Percentiles rank a stretch among this genome's conserved stretches.
These are phyloP conservation scores for Coendou prehensilis DNA, from an alignment of 2,797 vertebrate genomes.

Conservation along the genomic window DNA sequence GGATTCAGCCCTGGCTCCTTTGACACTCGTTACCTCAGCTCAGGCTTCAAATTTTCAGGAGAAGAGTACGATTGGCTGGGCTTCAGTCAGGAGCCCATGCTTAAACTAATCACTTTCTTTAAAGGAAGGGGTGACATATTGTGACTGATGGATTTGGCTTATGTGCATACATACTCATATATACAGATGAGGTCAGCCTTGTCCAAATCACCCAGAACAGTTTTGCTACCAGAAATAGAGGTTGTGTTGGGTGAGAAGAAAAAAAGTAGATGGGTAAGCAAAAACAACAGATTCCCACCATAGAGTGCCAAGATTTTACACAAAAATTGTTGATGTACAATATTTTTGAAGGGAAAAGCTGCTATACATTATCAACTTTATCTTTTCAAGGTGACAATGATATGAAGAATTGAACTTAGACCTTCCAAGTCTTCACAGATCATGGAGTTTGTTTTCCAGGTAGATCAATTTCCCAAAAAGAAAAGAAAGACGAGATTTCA, in stretches of 20 bases:
- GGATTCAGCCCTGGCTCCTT: constrained; percentile 27
- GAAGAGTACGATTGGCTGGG: neutral
- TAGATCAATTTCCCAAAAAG: constrained; percentile 63
- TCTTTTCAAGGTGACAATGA: constrained; percentile 69
- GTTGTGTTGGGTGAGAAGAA: constrained; percentile 39
- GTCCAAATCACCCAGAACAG: constrained; percentile 21
- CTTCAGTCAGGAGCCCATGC: neutral
- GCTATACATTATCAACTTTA: constrained; percentile 1
- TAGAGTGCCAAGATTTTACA: constrained; percentile 55
- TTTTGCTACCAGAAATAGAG: neutral
- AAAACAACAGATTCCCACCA: constrained; percentile 32
- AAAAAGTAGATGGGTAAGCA: neutral
- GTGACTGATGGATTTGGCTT: neutral
- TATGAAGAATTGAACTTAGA: constrained; percentile 63
- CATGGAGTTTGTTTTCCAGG: constrained; percentile 58
- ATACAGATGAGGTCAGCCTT: neutral
- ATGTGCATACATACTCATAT: neutral
- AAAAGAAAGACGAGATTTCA: neutral
- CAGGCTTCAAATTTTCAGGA: constrained; percentile 33
- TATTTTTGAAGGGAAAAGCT: constrained; percentile 52
- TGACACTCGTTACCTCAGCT: constrained; percentile 29
- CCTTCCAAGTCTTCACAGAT: constrained; percentile 18
- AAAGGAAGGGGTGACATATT: constrained; percentile 12
- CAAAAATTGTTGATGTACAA: constrained; percentile 49
- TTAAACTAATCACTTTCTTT: constrained; percentile 5